Base-by-base conservation (phyloP, 2,888 invertebrate genomes). In the Criorhina ranunculi region DNA sequence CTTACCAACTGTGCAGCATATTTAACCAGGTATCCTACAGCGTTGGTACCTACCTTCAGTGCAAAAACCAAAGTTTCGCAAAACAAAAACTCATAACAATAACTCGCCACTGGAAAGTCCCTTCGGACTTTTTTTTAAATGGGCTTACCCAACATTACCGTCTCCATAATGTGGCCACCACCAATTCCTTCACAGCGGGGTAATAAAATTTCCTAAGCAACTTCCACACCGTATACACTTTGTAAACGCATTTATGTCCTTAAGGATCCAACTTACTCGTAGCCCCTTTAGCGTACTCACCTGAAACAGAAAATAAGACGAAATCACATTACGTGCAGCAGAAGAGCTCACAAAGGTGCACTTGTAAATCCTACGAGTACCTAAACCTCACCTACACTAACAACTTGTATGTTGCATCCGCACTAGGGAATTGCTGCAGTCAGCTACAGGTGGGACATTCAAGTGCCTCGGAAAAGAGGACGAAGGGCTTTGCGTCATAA, bases 221-320 rank as follows among this genome's bases (percentile, higher is more conserved):
- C 78, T 67, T 73, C 42, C 46, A 51, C 53, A 11, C 46, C 19
- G n/a, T 44, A 37, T 49, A 59, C 60, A 64, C 79, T 69, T 66
- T 83, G 73, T 64, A 79, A 79, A 83, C 83, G 73, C 79, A 79
- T 83, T 83, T 75, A 64, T 64, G 69, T 85, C 83, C 79, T 75
- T 64, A 79, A 75, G 73, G 69, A 75, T 57, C 64, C 67, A 83
- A 83, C 72, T 83, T 73, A 24, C 60, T 82, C 82, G 53, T 49
- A 49, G 67, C n/a, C n/a, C n/a, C n/a, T n/a, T n/a, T n/a, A n/a
- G 49, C 62, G 62, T 51, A 79, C 80, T 80, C 69, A 79, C 83
- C 79, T 75, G 75, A 79, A 83, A 78, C 53, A 66, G 44, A 78
- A 75, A 85, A 79, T 73, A 69, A 85, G 64, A 85, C 57, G 64